phyloP scores from a whole-genome alignment of 2,113 vertebrate species.

The Phylloscopus trochilus region DNA sequence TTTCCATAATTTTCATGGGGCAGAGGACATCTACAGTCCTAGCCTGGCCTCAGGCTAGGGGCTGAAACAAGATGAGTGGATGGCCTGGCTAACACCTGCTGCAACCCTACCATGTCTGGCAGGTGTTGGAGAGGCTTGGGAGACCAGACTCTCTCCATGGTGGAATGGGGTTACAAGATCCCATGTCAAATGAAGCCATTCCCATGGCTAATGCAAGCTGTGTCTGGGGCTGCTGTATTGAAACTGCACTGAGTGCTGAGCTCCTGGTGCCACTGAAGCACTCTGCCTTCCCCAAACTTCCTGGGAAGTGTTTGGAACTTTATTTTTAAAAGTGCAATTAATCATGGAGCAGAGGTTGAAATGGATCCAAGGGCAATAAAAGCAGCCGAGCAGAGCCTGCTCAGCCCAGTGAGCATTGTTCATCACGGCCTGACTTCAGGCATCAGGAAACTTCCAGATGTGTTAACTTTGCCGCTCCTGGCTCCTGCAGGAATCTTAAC shows the following conservation, averaged over 20 bases:
- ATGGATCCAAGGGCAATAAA: slow-evolving; percentile 60
- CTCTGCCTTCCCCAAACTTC: slow-evolving; percentile 39
- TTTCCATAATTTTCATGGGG: background rate
- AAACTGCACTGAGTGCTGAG: background rate
- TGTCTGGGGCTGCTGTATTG: background rate
- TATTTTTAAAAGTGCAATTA: slow-evolving; percentile 54
- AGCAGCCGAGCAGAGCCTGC: slow-evolving; percentile 21
- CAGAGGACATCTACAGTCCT: background rate
- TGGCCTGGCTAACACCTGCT: background rate
- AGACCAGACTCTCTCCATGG: background rate
- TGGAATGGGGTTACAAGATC: background rate
- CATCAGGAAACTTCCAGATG: slow-evolving; percentile 66
- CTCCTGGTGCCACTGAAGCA: background rate
- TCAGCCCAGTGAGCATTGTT: slow-evolving; percentile 29
- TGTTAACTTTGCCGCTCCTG: slow-evolving; percentile 58
- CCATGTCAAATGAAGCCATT: background rate
- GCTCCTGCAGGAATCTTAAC: slow-evolving; percentile 69
- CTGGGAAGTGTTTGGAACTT: slow-evolving; percentile 64
- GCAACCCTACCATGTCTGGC: background rate
- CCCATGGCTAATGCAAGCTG: background rate
- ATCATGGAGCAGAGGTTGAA: slow-evolving; percentile 52
- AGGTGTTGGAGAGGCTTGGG: background rate
- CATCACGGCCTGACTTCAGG: slow-evolving; percentile 43
- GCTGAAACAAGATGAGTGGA: background rate
- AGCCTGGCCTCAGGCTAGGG: background rate